A percentile compares a stretch with the other conserved stretches of the same genome.
phyloP scores from a whole-genome alignment of 2,888 invertebrate genomes.

The Brachypalpus laphriformis region DNA sequence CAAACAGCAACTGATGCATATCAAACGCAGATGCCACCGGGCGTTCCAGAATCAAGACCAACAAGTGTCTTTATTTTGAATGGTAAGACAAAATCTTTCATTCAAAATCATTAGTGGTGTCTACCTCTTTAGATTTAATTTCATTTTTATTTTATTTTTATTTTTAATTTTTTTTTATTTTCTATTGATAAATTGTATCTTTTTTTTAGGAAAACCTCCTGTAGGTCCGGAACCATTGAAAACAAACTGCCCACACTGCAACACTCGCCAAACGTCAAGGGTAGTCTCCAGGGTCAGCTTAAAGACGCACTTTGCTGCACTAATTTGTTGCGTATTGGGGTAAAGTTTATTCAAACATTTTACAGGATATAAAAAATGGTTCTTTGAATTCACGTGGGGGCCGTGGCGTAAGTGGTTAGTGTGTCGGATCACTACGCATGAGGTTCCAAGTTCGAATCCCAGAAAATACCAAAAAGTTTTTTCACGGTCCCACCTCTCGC shows the following conservation, averaged over 20 bases:
- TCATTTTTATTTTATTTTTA: too few relatives aligned
- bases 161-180: not conserved
- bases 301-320: conserved; percentile 75
- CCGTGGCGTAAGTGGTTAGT: too few relatives aligned
- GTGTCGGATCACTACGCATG: too few relatives aligned
- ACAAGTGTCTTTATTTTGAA: conserved; percentile 32
- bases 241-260: conserved; percentile 75
- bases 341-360: conserved; percentile 36
- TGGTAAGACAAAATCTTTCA: not conserved
- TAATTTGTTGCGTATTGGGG: conserved; percentile 75
- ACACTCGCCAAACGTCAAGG: conserved; percentile 65
- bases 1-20: not conserved
- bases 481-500: too few relatives aligned
- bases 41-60: conserved; percentile 18
- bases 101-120: not conserved
- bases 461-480: too few relatives aligned
- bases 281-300: conserved; percentile 71
- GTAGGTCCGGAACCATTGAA: conserved; percentile 74
- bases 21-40: not conserved
- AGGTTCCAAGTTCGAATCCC: too few relatives aligned
- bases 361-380: not conserved
- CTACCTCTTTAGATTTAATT: not conserved
- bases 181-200: too few relatives aligned
- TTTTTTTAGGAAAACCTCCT: conserved; percentile 10
- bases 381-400: too few relatives aligned